These are phyloP conservation scores for Bolinopsis microptera DNA, from an alignment of 37 sponge, comb jelly and placozoan species.

Conservation along the genomic window DNA sequence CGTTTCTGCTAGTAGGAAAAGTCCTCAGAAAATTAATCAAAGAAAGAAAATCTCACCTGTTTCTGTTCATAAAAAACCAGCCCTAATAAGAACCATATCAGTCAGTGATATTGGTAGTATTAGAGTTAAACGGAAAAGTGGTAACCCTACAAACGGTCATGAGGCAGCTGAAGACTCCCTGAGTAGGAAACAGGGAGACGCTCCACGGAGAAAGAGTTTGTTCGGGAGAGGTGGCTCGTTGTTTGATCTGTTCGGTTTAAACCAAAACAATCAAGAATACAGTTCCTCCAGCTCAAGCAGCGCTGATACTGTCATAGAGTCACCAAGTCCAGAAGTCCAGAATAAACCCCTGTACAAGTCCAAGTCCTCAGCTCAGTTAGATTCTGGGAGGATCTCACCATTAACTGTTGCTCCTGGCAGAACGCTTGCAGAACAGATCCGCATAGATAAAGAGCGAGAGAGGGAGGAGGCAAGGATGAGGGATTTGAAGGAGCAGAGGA, in stretches of 20 bases:
- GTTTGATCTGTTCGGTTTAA: conserved; percentile 4
- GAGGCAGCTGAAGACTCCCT: not conserved
- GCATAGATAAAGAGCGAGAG: not conserved
- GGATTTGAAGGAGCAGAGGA: too few relatives aligned
- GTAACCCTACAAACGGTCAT: not conserved
- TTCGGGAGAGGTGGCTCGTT: not conserved
- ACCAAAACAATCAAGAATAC: not conserved
- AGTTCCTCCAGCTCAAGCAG: not conserved
- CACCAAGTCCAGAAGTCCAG: not conserved
- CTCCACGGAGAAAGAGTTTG: conserved; percentile 7
- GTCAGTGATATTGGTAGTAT: conserved; percentile 22
- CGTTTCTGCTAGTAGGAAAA: not conserved
- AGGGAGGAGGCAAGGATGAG: not conserved
- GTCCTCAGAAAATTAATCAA: not conserved
- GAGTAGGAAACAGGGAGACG: not conserved
- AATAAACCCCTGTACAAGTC: not conserved
- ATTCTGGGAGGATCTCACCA: not conserved
- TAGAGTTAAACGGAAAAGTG: not conserved
- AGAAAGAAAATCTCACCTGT: not conserved
- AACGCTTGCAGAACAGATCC: not conserved
- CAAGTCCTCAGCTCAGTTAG: not conserved
- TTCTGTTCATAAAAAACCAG: not conserved
- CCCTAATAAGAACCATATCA: not conserved
- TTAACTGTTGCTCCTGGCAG: not conserved
- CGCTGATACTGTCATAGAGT: not conserved